phyloP scores from a whole-genome alignment of 2,113 vertebrate genomes.

The Carettochelys insculpta region DNA sequence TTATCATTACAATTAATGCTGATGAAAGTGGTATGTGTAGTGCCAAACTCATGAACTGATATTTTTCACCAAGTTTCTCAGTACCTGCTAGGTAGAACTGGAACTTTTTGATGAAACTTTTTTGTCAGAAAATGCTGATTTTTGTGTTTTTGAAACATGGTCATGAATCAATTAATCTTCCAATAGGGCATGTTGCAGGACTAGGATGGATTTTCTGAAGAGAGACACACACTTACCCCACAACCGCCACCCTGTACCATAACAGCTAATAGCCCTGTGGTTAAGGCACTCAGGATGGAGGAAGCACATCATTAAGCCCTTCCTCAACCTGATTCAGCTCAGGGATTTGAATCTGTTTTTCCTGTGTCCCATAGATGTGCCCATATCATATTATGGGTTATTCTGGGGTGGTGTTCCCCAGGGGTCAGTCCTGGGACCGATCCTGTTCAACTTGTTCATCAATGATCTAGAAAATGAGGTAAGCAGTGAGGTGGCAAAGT shows the following conservation, averaged over 20 bases:
- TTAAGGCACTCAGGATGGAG: background rate
- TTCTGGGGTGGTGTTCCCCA: no score
- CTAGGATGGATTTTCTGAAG: background rate
- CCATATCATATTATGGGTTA: background rate
- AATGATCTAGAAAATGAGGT: no score
- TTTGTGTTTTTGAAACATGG: background rate
- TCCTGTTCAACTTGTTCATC: no score
- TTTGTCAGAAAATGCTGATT: background rate
- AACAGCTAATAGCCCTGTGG: background rate
- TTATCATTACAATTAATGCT: conserved; percentile 55
- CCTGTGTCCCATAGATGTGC: background rate
- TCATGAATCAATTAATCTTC: background rate
- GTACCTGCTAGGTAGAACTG: conserved; percentile 51
- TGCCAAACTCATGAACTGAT: conserved; percentile 43
- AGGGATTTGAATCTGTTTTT: background rate
- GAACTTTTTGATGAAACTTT: background rate
- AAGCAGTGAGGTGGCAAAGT: no score
- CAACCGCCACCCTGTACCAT: background rate
- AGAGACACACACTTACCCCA: background rate
- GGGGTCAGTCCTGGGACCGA: no score
- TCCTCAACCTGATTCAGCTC: background rate
- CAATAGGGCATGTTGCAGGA: no score
- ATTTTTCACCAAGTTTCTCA: conserved; percentile 39
- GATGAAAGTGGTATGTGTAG: conserved; percentile 45
- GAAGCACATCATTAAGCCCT: background rate